Base-by-base conservation (phyloP, 2,797 vertebrate genomes). In the Anguilla megastoma region DNA sequence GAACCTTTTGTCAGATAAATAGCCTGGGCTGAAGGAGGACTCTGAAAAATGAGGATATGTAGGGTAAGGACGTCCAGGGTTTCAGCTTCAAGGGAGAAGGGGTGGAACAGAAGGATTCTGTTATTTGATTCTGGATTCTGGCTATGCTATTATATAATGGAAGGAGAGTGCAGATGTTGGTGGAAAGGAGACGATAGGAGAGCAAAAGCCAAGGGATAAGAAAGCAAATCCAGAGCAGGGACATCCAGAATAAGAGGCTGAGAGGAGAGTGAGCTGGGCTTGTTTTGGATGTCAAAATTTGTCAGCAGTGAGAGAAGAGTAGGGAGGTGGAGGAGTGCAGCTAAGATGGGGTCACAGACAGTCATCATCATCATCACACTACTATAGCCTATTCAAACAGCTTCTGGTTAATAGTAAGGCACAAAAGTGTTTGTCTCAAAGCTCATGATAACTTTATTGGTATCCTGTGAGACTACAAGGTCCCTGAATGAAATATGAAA, bases 401-500 rank as follows among this genome's bases (percentile, higher is more conserved):
- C 41, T 45, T 45, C 41, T 45, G 41, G 41, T 45, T 5, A 45
- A 45, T 45, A 45, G 41, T 45, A 45, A 18, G 33, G 33, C 63
- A 27, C 24, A n/a, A 16, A 3, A 16, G 33, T 21, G 74, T 16
- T 79, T 21, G 36, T 21, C 18, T 41, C 74, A 79, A 45, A 79
- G 74, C 74, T 79, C 36, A 36, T 33, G 33, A 76, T 76, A 76
- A 14, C 71, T 76, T 76, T 27, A 71, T 71, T 71, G 8, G 30
- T 33, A 76, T 80, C 41, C 41, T 80, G 76, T 18, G 41, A 80
- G 76, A 21, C 41, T 45, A 16, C 36, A 18, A 41, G 16, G 36
- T 7, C 21, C 21, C 5, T 80, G 71, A 80, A 80, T 48, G 76
- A 80, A 48, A 80, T 80, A 80, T 33, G 69, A 80, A 80, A 48